Evolutionary conservation across 2,797 vertebrate species (phyloP), one percentile per base, ranked within the genome.

Genomic region (Lepidocolaptes lacrymiger): DNA sequence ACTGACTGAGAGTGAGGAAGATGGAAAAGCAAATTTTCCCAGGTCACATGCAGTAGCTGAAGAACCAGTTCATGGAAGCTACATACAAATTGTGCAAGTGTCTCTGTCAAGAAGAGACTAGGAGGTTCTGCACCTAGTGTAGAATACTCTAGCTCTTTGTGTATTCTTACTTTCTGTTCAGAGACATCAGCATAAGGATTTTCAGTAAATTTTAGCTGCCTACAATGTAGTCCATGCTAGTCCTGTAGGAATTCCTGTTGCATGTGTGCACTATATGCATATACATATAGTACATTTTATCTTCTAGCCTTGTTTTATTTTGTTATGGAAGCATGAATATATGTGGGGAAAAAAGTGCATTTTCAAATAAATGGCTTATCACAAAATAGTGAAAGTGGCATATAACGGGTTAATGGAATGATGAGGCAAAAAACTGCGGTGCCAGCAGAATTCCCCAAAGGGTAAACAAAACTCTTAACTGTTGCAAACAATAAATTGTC

Each of bases 381-480:
- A 37, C 85, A 80, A 81, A 86, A 94, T 85, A 90, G 54, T 3
- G 51, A 21, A 79, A 71, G 43, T 86, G 90, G 95, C 69, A 91
- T 63, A 51, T 28, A 97, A 89, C 37, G 95, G 92, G 97, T 98
- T 98, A 98, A 97, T 39, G 76, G 90, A 95, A 93, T 92, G 86
- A 93, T 82, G 91, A 96, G 93, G 90, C 95, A 95, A 94, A 96
- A 97, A 97, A 91, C 85, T 96, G 93, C 95, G 92, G 91, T 93
- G 97, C 97, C 97, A 97, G 95, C 67, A 96, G 91, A 97, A 98
- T 97, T 97, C 98, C 97, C 97, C 41, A 88, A 97, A 97, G 98
- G 96, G 97, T 98, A 98, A 98, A 98, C 97, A 98, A 97, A 98
- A 98, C 97, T 98, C 97, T 89, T 97, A 98, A 97, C 97, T 96